Evolutionary conservation across 2,797 vertebrate genomes (phyloP).

Genomic region (Xyrichtys novacula): DNA sequence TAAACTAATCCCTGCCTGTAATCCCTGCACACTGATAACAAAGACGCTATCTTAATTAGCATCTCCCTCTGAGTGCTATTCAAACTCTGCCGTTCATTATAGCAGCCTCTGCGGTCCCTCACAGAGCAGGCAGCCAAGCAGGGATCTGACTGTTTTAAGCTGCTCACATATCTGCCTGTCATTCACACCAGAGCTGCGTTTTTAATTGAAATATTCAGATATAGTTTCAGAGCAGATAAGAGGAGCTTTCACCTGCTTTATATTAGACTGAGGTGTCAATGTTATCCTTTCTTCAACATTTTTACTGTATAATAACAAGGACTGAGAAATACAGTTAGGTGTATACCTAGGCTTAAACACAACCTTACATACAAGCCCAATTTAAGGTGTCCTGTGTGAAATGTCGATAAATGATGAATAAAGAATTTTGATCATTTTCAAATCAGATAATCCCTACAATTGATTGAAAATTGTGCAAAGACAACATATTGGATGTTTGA

Average conservation of each 20-base stretch:
- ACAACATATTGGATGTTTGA: no score
- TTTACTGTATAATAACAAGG: not conserved
- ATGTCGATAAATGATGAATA: no score
- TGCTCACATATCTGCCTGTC: constrained; percentile 38
- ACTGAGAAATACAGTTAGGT: no score
- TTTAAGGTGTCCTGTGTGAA: no score
- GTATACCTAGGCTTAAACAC: no score
- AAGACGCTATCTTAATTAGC: constrained; percentile 76
- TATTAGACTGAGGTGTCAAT: not conserved
- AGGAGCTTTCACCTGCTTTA: constrained; percentile 8
- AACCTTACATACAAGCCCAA: no score
- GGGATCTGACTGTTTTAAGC: constrained; percentile 42
- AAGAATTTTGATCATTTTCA: no score
- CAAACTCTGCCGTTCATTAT: constrained; percentile 65
- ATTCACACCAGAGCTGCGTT: constrained; percentile 32
- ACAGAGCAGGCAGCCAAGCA: constrained; percentile 33
- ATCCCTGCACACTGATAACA: constrained; percentile 64
- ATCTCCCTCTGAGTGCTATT: constrained; percentile 67
- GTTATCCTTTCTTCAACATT: not conserved
- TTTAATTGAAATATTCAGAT: constrained; percentile 49
- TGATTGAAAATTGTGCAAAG: no score
- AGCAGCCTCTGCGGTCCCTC: constrained; percentile 18
- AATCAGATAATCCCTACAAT: no score
- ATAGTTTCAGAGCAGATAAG: constrained; percentile 31
- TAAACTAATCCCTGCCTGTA: constrained; percentile 71